Evolutionary conservation across 2,888 invertebrate species (phyloP), one percentile per base, ranked within the genome.

Genomic region (Drosophila monieri): DNA sequence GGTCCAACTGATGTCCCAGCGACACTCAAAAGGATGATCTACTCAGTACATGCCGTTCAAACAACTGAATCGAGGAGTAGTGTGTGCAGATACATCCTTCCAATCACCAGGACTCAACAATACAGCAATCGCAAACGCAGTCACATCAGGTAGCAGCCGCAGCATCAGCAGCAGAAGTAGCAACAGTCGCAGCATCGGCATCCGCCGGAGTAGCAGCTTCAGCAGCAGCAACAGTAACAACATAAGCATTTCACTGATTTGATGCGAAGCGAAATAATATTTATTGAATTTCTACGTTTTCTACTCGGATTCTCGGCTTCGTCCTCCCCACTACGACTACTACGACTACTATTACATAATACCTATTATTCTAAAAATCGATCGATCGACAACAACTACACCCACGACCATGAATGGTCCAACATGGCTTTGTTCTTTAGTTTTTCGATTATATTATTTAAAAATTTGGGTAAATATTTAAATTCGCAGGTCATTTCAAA

Each of bases 1-100:
- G 90, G 90, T 88, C 86, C 58, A 90, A 90, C 67, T 90, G 86
- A 90, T 88, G 84, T 35, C 66, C 56, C 47, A 66, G 58, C 6
- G 44, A 53, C 41, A 66, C 58, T 25, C 56, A 68, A 18, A 25
- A 35, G 44, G 69, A 61, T 32, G 57, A 77, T 21, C 44, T 44
- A 44, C 47, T 67, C 9, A 39, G 58, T 46, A 9, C 18, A 30
- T 68, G 41, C 18, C 55, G 35, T 37, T 47, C 56, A 47, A 56
- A 47, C 30, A 59, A 70, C 14, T 68, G 62, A 56, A 56, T 18
- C 49, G 41, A 30, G 21, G 35, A 47, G 61, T 32, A 32, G 15
- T 10, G 12, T 21, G 12, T 27, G n/a, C n/a, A 25, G 14, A 32
- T 15, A 54, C 27, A 25, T 35, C 52, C 15, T 10, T 5, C 14